Evolutionary conservation across 2,888 invertebrate species (phyloP), one percentile per base, ranked within the genome.

Genomic region (Lottia gigantea): DNA sequence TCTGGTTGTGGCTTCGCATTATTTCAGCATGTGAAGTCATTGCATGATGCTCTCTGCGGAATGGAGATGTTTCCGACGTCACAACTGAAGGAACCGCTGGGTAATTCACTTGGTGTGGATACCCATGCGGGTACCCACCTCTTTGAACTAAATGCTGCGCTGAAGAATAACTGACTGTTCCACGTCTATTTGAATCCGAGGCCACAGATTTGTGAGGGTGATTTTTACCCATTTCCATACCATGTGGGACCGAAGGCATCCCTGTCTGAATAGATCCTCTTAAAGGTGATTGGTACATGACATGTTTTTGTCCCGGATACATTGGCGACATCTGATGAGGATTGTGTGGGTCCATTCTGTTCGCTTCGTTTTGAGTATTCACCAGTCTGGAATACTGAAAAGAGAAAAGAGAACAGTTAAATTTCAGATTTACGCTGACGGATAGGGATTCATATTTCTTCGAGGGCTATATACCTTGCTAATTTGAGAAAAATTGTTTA

Each of bases 241-340:
- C 23, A 19, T 23, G 19, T 12, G 19, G 23, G 1, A 23, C 55
- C 23, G 55, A 11, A 6, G 55, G 23, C 19, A 55, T 55, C 11
- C 55, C 55, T 23, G 55, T 55, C 14, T 55, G 55, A 19, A 55
- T 55, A 23, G 55, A 55, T 23, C 55, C 55, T 55, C 55, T 55
- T 12, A 23, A 14, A 23, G 55, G 19, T 19, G 55, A 19, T 12
- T 55, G 55, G 23, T 55, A 55, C 19, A 23, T 23, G 11, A 55
- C 23, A 12, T 55, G 55, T 55, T 55, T 19, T 55, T 23, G 19
- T 23, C 55, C 55, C 1, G 55, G 55, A 55, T 23, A 55, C 40
- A 40, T 40, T 40, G 7, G 11, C 2, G 55, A 55, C 55, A 55
- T 55, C 55, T 55, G 55, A 11, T 40, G 40, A 23, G 55, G 55